These are phyloP conservation scores for Cephus pulcher DNA, from an alignment of 2,888 invertebrate genomes.

Conservation along the genomic window DNA sequence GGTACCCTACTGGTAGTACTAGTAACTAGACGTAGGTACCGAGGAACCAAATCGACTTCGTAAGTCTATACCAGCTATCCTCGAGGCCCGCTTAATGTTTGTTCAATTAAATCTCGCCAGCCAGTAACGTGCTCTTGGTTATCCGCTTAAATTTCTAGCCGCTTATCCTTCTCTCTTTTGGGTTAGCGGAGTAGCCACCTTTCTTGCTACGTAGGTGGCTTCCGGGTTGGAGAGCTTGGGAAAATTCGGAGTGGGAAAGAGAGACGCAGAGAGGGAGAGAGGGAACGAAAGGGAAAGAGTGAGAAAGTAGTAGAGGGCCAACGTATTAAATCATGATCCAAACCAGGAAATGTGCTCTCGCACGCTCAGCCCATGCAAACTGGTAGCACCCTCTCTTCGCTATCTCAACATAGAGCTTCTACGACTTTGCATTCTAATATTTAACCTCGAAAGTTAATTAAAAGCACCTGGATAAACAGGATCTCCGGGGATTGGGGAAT, in stretches of 20 bases:
- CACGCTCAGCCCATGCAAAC: not conserved
- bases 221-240: not conserved
- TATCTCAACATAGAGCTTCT: not conserved
- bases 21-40: not conserved
- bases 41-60: not conserved
- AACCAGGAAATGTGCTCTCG: not conserved
- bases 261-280: not conserved
- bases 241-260: not conserved
- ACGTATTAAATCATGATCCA: not conserved
- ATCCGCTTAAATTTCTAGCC: not conserved
- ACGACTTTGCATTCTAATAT: slow-evolving; percentile 15
- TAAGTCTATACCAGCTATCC: slow-evolving; percentile 9
- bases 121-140: not conserved
- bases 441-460: slow-evolving; percentile 15
- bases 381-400: not conserved
- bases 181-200: not conserved
- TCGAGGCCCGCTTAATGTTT: slow-evolving; percentile 28
- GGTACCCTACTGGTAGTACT: not conserved
- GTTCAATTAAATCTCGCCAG: slow-evolving; percentile 37
- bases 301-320: not conserved
- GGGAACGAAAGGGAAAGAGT: too few species aligned
- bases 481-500: not conserved
- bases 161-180: not conserved
- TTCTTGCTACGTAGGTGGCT: not conserved
- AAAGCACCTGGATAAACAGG: slow-evolving; percentile 8